These are phyloP conservation scores for Troglohyphantes excavatus DNA, from an alignment of 2,888 invertebrate genomes.

Conservation along the genomic window DNA sequence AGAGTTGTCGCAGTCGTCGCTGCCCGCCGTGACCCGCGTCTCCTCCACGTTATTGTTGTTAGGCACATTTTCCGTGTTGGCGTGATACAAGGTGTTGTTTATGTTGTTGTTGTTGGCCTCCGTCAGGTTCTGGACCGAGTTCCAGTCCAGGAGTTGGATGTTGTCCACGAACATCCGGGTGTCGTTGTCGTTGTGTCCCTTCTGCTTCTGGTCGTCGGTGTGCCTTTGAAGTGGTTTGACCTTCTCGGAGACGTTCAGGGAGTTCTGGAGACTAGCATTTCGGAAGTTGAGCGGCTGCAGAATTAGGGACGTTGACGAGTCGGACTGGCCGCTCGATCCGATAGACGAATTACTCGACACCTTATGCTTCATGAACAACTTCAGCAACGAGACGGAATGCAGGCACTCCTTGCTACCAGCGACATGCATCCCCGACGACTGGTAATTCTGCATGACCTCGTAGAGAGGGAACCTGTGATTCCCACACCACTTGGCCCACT, in stretches of 20 bases:
- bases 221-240: constrained; percentile 73
- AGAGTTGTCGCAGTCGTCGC: constrained; percentile 79
- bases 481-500: constrained; percentile 75
- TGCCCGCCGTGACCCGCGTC: constrained; percentile 18
- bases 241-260: constrained; percentile 63
- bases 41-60: constrained; percentile 67
- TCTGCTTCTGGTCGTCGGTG: constrained; percentile 59
- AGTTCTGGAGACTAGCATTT: constrained; percentile 65
- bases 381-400: constrained; percentile 78
- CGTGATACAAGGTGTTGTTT: constrained; percentile 37
- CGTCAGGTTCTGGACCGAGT: constrained; percentile 61
- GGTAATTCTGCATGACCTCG: constrained; percentile 81
- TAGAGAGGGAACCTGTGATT: constrained; percentile 81
- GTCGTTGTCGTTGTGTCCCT: constrained; percentile 65
- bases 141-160: constrained; percentile 64
- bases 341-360: constrained; percentile 79
- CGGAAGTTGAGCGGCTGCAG: constrained; percentile 67
- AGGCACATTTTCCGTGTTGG: constrained; percentile 43
- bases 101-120: constrained; percentile 78
- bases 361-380: constrained; percentile 80
- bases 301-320: constrained; percentile 73
- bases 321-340: constrained; percentile 75
- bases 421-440: constrained; percentile 80
- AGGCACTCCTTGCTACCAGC: constrained; percentile 69
- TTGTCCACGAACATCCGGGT: constrained; percentile 66